Conservation (phyloP, 1,140 invertebrate genomes). For the Macrocentrus cingulum region DNA sequence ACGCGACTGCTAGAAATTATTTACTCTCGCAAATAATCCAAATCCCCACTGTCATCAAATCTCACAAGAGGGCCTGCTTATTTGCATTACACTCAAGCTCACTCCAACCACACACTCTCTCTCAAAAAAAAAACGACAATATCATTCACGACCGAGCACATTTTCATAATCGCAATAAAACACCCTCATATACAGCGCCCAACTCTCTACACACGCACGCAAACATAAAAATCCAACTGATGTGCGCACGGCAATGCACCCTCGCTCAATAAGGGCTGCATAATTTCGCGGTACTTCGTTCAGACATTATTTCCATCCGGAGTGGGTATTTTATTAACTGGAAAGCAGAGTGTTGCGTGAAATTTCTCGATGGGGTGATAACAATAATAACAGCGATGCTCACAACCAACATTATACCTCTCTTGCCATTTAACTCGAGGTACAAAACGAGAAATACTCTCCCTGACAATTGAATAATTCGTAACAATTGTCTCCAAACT, state of each 20-base stretch:
- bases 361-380: conserved; percentile 7
- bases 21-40: no score
- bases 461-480: not conserved
- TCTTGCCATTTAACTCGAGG: not conserved
- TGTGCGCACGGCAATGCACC: not conserved
- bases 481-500: not conserved
- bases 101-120: no score
- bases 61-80: not conserved
- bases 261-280: conserved; percentile 19
- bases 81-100: conserved; percentile 4
- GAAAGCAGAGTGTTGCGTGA: conserved; percentile 10
- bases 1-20: no score
- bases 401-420: not conserved
- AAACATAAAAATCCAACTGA: not conserved
- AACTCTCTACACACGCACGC: not conserved
- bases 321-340: conserved; percentile 12
- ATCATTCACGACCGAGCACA: conserved; percentile 11
- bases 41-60: not conserved
- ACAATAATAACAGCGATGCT: not conserved
- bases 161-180: conserved; percentile 25
- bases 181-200: not conserved
- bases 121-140: not conserved
- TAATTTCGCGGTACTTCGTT: conserved; percentile 8
- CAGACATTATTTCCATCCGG: not conserved
- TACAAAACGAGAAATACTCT: not conserved